Conservation (phyloP, 1,140 invertebrate genomes). For the Lepidostoma basale region DNA sequence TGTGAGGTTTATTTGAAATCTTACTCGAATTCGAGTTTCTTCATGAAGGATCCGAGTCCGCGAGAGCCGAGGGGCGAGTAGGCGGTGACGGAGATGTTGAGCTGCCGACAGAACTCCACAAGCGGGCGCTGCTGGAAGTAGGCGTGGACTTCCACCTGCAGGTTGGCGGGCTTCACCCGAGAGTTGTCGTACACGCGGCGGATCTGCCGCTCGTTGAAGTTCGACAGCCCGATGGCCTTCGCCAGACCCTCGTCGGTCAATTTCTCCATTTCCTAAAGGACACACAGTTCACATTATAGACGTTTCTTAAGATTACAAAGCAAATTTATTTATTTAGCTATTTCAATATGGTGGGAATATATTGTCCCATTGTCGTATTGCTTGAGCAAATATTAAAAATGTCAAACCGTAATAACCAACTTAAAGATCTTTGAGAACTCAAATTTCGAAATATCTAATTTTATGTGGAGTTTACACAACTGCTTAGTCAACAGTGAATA, state of each 20-base stretch:
- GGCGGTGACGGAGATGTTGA: constrained; percentile 77
- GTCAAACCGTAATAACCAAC: too few species aligned
- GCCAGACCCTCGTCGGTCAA: constrained; percentile 69
- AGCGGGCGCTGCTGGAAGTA: constrained; percentile 82
- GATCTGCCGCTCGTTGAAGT: constrained; percentile 78
- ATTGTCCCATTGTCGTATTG: too few species aligned
- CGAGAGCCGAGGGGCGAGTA: constrained; percentile 83
- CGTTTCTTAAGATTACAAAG: too few species aligned
- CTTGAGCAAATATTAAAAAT: too few species aligned
- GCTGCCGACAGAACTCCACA: constrained; percentile 72
- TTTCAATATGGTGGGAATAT: too few species aligned
- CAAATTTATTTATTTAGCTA: too few species aligned
- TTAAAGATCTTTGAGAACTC: too few species aligned
- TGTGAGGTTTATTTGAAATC: too few species aligned
- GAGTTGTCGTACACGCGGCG: constrained; percentile 67
- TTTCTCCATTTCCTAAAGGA: constrained; percentile 81
- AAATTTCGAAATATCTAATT: too few species aligned
- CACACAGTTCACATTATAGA: too few species aligned
- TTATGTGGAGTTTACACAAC: too few species aligned
- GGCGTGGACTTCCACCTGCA: constrained; percentile 82
- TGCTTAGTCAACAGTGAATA: too few species aligned
- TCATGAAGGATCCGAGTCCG: constrained; percentile 59
- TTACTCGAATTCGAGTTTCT: constrained; percentile 53
- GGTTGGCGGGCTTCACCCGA: constrained; percentile 70
- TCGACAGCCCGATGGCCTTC: constrained; percentile 79